Evolutionary conservation across 1,140 invertebrate genomes (phyloP).

Genomic region (Neodiprion virginianus): DNA sequence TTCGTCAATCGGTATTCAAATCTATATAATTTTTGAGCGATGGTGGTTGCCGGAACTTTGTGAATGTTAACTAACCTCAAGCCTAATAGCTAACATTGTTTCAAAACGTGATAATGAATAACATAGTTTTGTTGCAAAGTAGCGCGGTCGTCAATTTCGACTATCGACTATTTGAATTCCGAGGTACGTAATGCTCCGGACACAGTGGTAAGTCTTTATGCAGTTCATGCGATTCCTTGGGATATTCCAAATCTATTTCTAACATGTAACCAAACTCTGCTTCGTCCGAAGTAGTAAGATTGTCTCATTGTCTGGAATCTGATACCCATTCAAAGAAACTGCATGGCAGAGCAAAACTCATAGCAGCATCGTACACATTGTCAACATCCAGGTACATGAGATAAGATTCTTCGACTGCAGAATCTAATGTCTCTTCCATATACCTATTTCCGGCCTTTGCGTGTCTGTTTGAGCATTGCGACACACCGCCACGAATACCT

Average conservation of each 20-base stretch:
- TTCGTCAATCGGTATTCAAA: background rate
- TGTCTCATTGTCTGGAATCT: conserved; percentile 29
- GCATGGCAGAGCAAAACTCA: too few relatives aligned
- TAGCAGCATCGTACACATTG: conserved; percentile 40
- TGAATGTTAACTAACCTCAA: conserved; percentile 30
- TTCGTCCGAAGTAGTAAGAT: conserved; percentile 32
- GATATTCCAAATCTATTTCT: too few relatives aligned
- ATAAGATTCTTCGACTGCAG: conserved; percentile 27
- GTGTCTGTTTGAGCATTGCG: too few relatives aligned
- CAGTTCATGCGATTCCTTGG: conserved; percentile 50
- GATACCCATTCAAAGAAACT: conserved; percentile 13
- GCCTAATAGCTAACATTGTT: conserved; percentile 51
- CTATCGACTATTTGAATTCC: conserved; percentile 29
- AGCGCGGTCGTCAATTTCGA: conserved; percentile 50
- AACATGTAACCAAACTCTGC: too few relatives aligned
- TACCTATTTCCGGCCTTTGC: too few relatives aligned
- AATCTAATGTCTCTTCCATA: conserved; percentile 26
- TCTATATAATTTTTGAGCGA: conserved; percentile 40
- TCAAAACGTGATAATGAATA: conserved; percentile 61
- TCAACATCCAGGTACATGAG: conserved; percentile 44
- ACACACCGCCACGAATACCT: conserved; percentile 49
- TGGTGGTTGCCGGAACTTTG: conserved; percentile 30
- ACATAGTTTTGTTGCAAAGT: conserved; percentile 56
- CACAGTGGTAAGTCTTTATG: conserved; percentile 42
- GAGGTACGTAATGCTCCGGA: conserved; percentile 23